Conservation (phyloP, 2,113 vertebrate genomes). For the Scomber colias region DNA sequence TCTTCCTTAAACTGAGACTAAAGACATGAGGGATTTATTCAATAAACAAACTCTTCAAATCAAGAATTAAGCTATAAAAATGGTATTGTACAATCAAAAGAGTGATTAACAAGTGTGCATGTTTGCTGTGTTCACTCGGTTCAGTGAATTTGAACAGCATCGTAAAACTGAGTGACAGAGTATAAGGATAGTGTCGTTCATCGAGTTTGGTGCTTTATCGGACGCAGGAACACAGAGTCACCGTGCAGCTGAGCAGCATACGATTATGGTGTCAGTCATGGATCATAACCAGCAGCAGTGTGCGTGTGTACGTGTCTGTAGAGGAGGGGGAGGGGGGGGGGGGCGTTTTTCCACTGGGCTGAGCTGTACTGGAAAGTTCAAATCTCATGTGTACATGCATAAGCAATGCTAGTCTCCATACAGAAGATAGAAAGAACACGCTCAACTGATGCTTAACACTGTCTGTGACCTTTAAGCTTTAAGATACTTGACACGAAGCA, state of each 20-base stretch:
- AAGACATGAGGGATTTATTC: too few relatives aligned
- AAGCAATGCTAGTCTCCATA: background rate
- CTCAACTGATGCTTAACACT: background rate
- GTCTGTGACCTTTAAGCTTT: background rate
- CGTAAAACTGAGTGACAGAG: background rate
- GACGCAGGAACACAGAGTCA: conserved; percentile 19
- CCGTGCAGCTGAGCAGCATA: background rate
- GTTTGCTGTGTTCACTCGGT: too few relatives aligned
- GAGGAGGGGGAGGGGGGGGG: too few relatives aligned
- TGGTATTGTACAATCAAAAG: background rate
- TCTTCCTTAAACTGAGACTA: too few relatives aligned
- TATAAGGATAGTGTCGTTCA: background rate
- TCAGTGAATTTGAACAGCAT: too few relatives aligned
- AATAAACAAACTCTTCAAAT: too few relatives aligned
- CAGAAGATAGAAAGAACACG: conserved; percentile 23
- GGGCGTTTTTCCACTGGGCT: conserved; percentile 44
- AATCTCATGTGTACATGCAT: conserved; percentile 37
- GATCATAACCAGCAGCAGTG: conserved; percentile 19
- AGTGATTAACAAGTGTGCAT: too few relatives aligned
- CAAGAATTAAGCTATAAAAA: too few relatives aligned
- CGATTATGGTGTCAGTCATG: conserved; percentile 17
- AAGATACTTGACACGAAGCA: background rate
- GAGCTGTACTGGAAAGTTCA: conserved; percentile 42
- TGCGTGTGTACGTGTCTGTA: too few relatives aligned
- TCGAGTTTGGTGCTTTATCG: background rate